Evolutionary conservation across 1,140 invertebrate genomes (phyloP).

Genomic region (Camponotus floridanus): DNA sequence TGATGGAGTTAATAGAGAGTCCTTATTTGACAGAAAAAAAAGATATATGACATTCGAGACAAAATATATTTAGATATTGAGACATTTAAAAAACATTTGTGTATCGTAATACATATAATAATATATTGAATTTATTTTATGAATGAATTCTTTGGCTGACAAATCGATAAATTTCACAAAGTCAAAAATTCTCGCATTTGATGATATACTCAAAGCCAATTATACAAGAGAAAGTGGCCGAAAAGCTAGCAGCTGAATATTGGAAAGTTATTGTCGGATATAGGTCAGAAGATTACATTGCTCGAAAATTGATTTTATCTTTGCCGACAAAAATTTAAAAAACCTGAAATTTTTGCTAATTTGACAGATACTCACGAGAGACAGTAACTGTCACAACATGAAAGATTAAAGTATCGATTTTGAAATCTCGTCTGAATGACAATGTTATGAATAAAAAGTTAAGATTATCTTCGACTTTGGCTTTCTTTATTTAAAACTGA

Average conservation of each 20-base stretch:
- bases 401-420: background rate
- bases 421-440: background rate
- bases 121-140: background rate
- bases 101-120: background rate
- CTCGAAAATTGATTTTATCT: conserved; percentile 2
- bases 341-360: background rate
- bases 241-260: conserved; percentile 1
- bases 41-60: background rate
- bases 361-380: background rate
- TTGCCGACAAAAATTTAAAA: background rate
- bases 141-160: background rate
- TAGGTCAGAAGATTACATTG: background rate
- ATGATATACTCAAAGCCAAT: background rate
- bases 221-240: background rate
- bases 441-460: background rate
- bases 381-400: background rate
- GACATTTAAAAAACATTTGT: background rate
- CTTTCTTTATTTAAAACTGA: conserved; percentile 4
- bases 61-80: background rate
- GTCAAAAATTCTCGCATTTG: conserved; percentile 1
- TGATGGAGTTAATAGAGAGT: background rate
- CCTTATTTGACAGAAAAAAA: background rate
- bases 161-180: background rate
- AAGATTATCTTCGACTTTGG: background rate
- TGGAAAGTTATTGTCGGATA: background rate